Base-by-base conservation (phyloP, 2,797 vertebrate genomes). In the Danio kyathit region DNA sequence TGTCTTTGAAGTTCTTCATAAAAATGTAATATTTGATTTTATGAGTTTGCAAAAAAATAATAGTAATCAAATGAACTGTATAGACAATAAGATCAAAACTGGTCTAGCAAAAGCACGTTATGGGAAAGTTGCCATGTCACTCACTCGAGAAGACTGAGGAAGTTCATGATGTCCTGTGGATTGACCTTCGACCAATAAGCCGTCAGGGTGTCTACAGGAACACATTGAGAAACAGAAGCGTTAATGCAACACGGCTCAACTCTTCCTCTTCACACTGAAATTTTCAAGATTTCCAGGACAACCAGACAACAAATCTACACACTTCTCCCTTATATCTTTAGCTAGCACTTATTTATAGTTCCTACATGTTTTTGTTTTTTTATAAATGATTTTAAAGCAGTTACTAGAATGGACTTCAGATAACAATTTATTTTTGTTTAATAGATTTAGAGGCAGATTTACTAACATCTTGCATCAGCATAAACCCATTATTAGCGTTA, bases 111-210 rank as follows among this genome's bases (percentile, higher is more conserved):
- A 29, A 21, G 41, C 5, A 41, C 48, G 6, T 21, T 1, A 14
- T 44, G 12, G 1, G n/a, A 49, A 19, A 4, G 11, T 1, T 12
- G 11, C 17, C 9, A 0, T 0, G 9, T 82, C 81, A 96, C 97
- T 98, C 89, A 99, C 97, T 99, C 97, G 0, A 99, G 90, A 86
- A 99, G 92, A 82, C 93, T 88, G 38, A 99, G 96, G 88, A 96
- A 96, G 64, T 97, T 97, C 93, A 96, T 95, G 80, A 99, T 91
- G 84, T 99, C 97, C 67, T 96, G 97, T 17, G 96, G 95, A 73
- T 93, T 94, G 60, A 98, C 88, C 92, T 97, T 99, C 91, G 96
- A 97, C 97, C 97, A 99, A 88, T 98, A 99, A 63, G 95, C 91
- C 82, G 93, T 84, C 65, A 99, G 92, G 19, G 95, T 96, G 83